These are phyloP conservation scores for Eleginops maclovinus DNA, from an alignment of 2,113 vertebrate species.

Conservation along the genomic window DNA sequence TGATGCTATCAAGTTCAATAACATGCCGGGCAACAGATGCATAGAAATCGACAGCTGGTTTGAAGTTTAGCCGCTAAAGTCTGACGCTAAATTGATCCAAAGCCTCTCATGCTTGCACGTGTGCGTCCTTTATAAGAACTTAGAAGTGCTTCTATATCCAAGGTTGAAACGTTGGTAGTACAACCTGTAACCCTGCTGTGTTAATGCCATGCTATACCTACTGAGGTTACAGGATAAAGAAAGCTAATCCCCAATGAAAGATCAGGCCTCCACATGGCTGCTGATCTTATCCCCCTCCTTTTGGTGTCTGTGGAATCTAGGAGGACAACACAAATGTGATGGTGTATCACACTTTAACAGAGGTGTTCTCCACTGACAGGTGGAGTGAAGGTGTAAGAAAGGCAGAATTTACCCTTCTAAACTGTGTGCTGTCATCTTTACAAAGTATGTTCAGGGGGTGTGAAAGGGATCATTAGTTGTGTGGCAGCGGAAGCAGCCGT, in stretches of 20 bases:
- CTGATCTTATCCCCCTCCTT: conserved; percentile 1
- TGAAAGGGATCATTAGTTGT: conserved; percentile 84
- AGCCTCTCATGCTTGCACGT: not conserved
- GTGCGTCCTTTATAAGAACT: not conserved
- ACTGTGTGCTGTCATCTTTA: conserved; percentile 81
- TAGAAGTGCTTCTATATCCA: not conserved
- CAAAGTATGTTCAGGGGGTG: conserved; percentile 79
- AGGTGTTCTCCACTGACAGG: conserved; percentile 64
- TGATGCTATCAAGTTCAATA: conserved; percentile 26
- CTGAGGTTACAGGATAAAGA: conserved; percentile 16
- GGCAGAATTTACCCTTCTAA: conserved; percentile 75
- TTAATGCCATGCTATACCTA: conserved; percentile 22
- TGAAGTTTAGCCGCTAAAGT: not conserved
- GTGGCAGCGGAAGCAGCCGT: conserved; percentile 75
- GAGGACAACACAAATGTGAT: conserved; percentile 32
- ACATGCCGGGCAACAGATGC: conserved; percentile 28
- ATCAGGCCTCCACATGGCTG: conserved; percentile 26
- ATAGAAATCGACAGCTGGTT: not conserved
- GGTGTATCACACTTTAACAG: conserved; percentile 47
- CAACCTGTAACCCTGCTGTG: conserved; percentile 23
- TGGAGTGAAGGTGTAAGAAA: conserved; percentile 67
- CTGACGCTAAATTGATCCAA: not conserved
- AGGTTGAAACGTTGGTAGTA: conserved; percentile 14
- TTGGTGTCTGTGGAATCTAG: not conserved
- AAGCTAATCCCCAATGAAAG: conserved; percentile 37